Base-by-base conservation (phyloP, 2,797 vertebrate genomes). In the Nyctalus aviator region DNA sequence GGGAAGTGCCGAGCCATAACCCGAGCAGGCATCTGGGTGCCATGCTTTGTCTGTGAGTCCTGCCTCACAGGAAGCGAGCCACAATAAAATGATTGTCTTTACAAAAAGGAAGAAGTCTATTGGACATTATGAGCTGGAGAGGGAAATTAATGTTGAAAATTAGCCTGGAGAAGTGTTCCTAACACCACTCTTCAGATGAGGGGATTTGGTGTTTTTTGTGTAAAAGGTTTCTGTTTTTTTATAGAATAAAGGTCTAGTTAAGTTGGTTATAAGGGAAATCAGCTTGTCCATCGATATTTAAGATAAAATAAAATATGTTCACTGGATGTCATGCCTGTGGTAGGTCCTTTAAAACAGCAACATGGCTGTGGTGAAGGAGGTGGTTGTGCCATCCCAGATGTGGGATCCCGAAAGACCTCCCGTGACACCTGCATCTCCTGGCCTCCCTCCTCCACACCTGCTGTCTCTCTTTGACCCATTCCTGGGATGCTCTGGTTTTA, bases 1-100 rank as follows among this genome's bases (percentile, higher is more conserved):
- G 32, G 93, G 44, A 86, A 27, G 3, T 71, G 73, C 5, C 21
- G 77, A 94, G 53, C 62, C 69, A 55, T 91, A 64, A 77, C 85
- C 66, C 1, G 44, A 76, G n/a, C 84, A 73, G 91, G 83, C 95
- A 95, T 97, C 95, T 96, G 96, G 93, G 92, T 7, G 23, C 96
- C 96, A 95, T 92, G 78, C 84, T 88, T 23, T 68, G 71, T 75
- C 90, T 86, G 53, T 17, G 57, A 72, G 69, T 48, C 73, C 35
- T 88, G 82, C 94, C 75, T 92, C 96, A 94, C 75, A 55, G 75
- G 62, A 91, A 90, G 83, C 48, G 50, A 32, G 88, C 90, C 73
- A n/a, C 79, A 81, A 64, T 71, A 59, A 95, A 95, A 48, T 76
- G 76, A 88, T 68, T 95, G 91, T 30, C 72, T 93, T 84, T 92